These are phyloP conservation scores for Lutjanus campechanus DNA, from an alignment of 2,797 vertebrate species.

Conservation along the genomic window DNA sequence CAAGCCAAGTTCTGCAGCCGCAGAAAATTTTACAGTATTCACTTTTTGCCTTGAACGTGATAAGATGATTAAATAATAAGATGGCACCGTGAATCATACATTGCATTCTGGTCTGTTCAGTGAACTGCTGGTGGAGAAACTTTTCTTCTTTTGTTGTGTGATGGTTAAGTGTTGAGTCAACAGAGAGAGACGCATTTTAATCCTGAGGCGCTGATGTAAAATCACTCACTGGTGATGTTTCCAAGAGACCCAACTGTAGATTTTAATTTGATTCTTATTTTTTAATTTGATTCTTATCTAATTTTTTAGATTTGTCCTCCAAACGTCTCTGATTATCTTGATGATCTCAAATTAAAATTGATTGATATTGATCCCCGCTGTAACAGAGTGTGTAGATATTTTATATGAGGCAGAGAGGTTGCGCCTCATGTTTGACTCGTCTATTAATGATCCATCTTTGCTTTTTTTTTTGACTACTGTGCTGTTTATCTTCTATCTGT, in stretches of 20 bases:
- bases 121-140: background rate
- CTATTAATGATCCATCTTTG: background rate
- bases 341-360: constrained; percentile 30
- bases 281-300: constrained; percentile 4
- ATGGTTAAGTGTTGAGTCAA: background rate
- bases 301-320: constrained; percentile 15
- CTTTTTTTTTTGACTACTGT: background rate
- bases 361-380: constrained; percentile 6
- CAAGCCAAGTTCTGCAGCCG: background rate
- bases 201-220: background rate
- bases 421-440: background rate
- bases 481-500: background rate
- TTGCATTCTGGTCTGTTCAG: background rate
- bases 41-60: background rate
- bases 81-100: background rate
- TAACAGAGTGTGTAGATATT: background rate
- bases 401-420: constrained; percentile 6
- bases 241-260: background rate
- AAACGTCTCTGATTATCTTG: constrained; percentile 1
- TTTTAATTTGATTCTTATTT: constrained; percentile 13
- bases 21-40: background rate
- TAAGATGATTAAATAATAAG: background rate
- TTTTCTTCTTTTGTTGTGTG: too few species aligned
- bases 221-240: constrained; percentile 21
- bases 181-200: background rate